Conservation (phyloP, 2,888 invertebrate genomes). For the Drosophila subquinaria region DNA sequence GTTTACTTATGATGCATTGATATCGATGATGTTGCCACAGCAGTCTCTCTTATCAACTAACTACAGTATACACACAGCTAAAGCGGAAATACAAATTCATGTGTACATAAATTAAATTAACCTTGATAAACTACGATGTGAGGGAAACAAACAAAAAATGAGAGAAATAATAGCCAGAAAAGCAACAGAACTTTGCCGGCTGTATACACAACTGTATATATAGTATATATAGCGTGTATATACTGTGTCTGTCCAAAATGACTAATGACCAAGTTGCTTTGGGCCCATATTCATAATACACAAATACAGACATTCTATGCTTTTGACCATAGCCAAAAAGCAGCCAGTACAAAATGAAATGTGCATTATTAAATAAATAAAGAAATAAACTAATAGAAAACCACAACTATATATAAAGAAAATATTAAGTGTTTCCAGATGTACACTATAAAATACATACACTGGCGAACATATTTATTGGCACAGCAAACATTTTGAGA, state of each 20-base stretch:
- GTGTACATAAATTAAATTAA: conserved; percentile 58
- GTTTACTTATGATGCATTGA: conserved; percentile 60
- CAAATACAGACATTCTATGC: conserved; percentile 31
- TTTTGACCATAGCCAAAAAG: conserved; percentile 49
- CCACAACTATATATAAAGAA: conserved; percentile 8
- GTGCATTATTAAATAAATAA: conserved; percentile 38
- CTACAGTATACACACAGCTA: conserved; percentile 30
- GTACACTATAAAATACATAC: conserved; percentile 1
- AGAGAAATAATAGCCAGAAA: conserved; percentile 45
- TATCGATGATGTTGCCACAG: conserved; percentile 29
- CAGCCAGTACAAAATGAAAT: conserved; percentile 58
- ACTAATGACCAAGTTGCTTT: conserved; percentile 42
- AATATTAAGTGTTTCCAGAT: conserved; percentile 2
- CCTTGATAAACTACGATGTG: conserved; percentile 57
- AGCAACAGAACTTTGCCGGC: conserved; percentile 47
- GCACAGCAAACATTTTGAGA: no score
- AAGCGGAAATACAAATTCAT: conserved; percentile 61
- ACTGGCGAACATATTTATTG: no score
- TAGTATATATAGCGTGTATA: conserved; percentile 19
- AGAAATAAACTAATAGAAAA: conserved; percentile 4
- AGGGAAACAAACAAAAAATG: not conserved
- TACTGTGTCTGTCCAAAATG: conserved; percentile 26
- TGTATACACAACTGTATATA: conserved; percentile 24
- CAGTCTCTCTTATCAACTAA: conserved; percentile 49
- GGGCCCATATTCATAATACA: conserved; percentile 15